Conservation (phyloP, 1,140 invertebrate genomes). For the Anoplophora glabripennis region DNA sequence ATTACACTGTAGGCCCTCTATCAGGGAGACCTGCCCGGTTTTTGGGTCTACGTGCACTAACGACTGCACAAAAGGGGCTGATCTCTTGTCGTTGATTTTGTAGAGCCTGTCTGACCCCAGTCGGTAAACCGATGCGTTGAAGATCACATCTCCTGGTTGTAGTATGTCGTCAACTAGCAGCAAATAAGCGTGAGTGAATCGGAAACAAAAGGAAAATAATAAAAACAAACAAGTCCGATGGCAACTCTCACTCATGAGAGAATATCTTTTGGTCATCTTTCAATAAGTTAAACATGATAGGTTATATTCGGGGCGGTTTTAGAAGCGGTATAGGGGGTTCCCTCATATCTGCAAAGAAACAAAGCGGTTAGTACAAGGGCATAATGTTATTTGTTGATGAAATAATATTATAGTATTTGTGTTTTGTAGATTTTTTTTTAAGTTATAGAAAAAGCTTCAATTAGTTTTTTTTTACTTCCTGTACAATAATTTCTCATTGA, state of each 20-base stretch:
- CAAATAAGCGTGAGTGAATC: conserved; percentile 54
- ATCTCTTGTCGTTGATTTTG: conserved; percentile 72
- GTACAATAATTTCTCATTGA: too few species aligned
- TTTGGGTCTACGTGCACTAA: conserved; percentile 72
- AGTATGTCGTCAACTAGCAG: conserved; percentile 68
- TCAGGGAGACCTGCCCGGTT: conserved; percentile 71
- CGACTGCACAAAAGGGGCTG: conserved; percentile 75
- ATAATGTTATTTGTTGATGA: too few species aligned
- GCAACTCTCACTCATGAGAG: conserved; percentile 33
- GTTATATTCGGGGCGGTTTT: background rate
- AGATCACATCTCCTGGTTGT: conserved; percentile 66
- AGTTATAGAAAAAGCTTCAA: too few species aligned
- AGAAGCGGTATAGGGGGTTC: background rate
- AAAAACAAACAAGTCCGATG: conserved; percentile 23
- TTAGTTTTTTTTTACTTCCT: too few species aligned
- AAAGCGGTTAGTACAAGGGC: too few species aligned
- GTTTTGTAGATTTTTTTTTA: too few species aligned
- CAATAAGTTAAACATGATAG: conserved; percentile 25
- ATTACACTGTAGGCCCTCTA: conserved; percentile 70
- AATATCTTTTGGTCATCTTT: conserved; percentile 32
- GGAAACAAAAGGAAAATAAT: conserved; percentile 27
- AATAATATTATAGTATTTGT: too few species aligned
- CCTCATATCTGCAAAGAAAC: conserved; percentile 15
- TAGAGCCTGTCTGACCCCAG: conserved; percentile 70
- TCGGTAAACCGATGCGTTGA: conserved; percentile 77